Base-by-base conservation (phyloP, 2,888 invertebrate genomes). In the Drosophila bunnanda region DNA sequence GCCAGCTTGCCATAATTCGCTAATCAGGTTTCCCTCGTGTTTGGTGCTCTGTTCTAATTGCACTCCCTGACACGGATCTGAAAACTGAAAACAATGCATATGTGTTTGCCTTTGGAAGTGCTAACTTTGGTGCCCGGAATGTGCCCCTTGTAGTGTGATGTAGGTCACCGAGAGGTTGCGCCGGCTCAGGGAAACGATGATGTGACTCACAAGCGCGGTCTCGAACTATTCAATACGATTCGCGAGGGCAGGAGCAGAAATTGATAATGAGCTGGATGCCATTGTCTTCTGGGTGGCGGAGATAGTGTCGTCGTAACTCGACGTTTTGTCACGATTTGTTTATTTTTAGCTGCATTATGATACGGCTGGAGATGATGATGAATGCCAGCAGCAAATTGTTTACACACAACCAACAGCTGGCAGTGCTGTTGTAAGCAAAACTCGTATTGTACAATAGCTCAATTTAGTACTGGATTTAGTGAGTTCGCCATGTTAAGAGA, bases 301-400 rank as follows among this genome's bases (percentile, higher is more conserved):
- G 46, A 58, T 58, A 53, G 39, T 36, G 46, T 22, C 50, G 50
- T 34, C 50, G 34, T 52, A 34, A 22, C 2, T 39, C 43, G 39
- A 3, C 28, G 60, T 15, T 80, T 82, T 76, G 79, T 82, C 82
- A 86, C 83, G 86, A 83, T 69, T 74, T 69, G 66, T 79, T 76
- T 82, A 86, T 82, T 79, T 82, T 75, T 80, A 85, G 83, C 75
- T 15, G 53, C 22, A 15, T 28, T 71, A 55, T 62, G 48, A 55
- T 55, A 43, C 48, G 30, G 25, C 17, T 38, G 36, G 43, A 61
- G 43, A 48, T 38, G 69, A 32, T 32, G 69, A 70, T 61, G 70
- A 32, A 38, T 66, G 39, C 38, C 46, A 50, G n/a, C 28, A 32
- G 28, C 34, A 36, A 44, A 55, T 59, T 67, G 64, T 71, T 68